Evolutionary conservation across 2,113 vertebrate genomes (phyloP), one percentile per base, ranked within the genome.

Genomic region (Anser brachyrhynchus): DNA sequence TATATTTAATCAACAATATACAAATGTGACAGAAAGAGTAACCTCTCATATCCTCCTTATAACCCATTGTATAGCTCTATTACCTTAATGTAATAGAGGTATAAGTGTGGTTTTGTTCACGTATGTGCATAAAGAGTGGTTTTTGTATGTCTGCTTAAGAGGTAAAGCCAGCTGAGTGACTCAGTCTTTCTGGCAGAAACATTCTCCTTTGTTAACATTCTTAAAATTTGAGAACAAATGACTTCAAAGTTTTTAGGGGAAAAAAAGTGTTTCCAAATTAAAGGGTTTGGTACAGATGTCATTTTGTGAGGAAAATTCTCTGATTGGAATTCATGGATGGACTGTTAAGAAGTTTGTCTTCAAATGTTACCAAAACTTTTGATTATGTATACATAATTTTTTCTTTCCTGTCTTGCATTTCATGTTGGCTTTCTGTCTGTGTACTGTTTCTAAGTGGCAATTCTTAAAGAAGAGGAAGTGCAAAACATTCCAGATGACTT

Each of bases 101-200:
- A 31, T 59, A 64, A 1, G 1, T 78, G 39, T 87, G 37, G n/a
- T 90, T 93, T 93, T 35, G 71, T 92, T 21, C 9, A 31, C 25
- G 28, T 71, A 41, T 82, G 82, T 85, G n/a, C 37, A 46, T 79
- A 25, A 85, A 55, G 49, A 94, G 37, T 79, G 19, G 31, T 11
- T 64, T 91, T 87, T 92, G 43, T 85, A 31, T 75, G 46, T 64
- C 31, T 93, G 75, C 75, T 83, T 72, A 72, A 67, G 26, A 75
- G 43, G 61, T 84, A 87, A 79, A 12, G 71, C 62, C 83, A 82
- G 51, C 6, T 83, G 44, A 69, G 58, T 96, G 83, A 95, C 79
- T 90, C 67, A 90, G 54, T 79, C 67, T 51, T 88, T 69, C 85
- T 93, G 86, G 89, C 83, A 95, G 75, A 90, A 92, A 79, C 28